Evolutionary conservation across 2,113 vertebrate genomes (phyloP), one percentile per base, ranked within the genome.

Genomic region (Himantopus leucocephalus): DNA sequence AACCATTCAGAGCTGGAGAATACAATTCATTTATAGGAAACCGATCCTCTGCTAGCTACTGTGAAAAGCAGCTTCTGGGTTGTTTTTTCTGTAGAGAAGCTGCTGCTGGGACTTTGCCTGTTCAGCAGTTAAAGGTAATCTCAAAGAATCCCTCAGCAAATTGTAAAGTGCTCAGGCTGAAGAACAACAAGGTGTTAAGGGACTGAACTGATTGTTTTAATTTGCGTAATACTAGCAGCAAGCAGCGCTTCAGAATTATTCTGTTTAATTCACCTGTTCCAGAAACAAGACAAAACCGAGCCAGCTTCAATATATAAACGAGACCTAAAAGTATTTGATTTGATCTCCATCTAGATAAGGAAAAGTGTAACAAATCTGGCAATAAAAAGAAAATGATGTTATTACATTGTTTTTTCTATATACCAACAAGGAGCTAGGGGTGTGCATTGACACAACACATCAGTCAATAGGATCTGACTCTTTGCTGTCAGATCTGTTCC

Each of bases 81-180:
- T 83, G 8, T 23, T 87, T 92, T 76, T 59, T 73, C 30, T 78
- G 60, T 74, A 66, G 43, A 73, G 80, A 92, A 90, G 78, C 74
- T 90, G 62, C 66, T 90, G 83, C 64, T 75, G 75, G 93, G 95
- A 64, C 47, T 79, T 85, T 58, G 94, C 73, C 80, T 55, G 89
- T 74, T 91, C 91, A 96, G 93, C 71, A 96, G 67, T 81, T 94
- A 84, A 96, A 91, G 43, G 89, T 78, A 90, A 96, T 95, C 79
- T 90, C 53, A 68, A 74, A 93, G 90, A 97, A 89, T 93, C 92
- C 78, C 95, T 92, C 41, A 47, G 88, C 87, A 95, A 97, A 95
- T 20, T 71, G 81, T 55, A 79, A 94, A 73, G 76, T 85, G 73
- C 53, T 93, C 34, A 45, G 73, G 47, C 88, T 34, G 39, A 77